Base-by-base conservation (phyloP, 2,113 vertebrate species). In the Channa maculata region DNA sequence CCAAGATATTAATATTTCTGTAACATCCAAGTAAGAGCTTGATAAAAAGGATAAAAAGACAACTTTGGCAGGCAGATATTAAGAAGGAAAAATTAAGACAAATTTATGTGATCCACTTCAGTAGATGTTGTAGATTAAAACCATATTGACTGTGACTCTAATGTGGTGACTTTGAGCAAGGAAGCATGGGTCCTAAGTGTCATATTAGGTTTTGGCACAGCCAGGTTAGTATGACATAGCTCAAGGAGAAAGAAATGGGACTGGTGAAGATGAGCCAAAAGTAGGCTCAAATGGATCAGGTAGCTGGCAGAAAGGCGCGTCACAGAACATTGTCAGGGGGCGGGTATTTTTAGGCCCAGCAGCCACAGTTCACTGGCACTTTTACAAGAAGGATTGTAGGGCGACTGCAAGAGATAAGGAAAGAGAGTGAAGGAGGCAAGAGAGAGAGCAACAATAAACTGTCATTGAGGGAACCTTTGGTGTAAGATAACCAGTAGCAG, bases 381-480 rank as follows among this genome's bases (percentile, higher is more conserved):
- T 82, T 69, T 76, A 84, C 74, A 88, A 86, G 80, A 89, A 82
- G 68, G 77, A 92, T 88, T 89, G 86, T 87, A 78, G 84, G 83
- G 81, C 84, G 71, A 90, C 84, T 75, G 70, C 61, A 84, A 79
- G 82, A 76, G 84, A 88, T 52, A 69, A 48, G 8, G 57, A 39
- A 66, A 69, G 75, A 58, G 55, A 65, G 72, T 33, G 46, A 52
- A 58, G 57, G 68, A 75, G 52, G 70, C 45, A 34, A 39, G 57
- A 65, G 65, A 36, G 51, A 64, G 68, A 69, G 67, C 78, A 79
- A 86, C 88, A 91, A 91, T 87, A 86, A 65, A 86, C 78, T 89
- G 87, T 89, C 86, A 91, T 88, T 92, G 89, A 89, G 72, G 69
- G 73, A 89, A 92, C 86, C 89, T 92, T 92, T 88, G 82, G 87